phyloP scores from a whole-genome alignment of 1,140 invertebrate genomes.

The Telenomus remus region DNA sequence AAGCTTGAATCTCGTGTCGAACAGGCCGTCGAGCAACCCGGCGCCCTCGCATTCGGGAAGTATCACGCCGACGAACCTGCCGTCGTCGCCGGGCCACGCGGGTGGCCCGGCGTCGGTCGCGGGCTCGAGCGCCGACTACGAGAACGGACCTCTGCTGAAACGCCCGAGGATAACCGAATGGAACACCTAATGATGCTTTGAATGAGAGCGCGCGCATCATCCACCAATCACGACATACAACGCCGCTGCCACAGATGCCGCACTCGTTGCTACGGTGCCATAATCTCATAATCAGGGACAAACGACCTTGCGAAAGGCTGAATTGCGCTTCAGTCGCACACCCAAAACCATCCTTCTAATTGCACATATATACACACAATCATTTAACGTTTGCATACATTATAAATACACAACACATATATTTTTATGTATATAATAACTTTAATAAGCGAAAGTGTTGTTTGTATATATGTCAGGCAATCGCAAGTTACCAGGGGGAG shows the following conservation, averaged over 20 bases:
- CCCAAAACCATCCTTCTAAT: conserved; percentile 5
- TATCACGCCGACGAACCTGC: conserved; percentile 85
- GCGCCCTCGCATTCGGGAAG: conserved; percentile 78
- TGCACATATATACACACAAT: conserved; percentile 10
- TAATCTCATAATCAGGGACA: conserved; percentile 35
- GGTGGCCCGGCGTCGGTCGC: conserved; percentile 65
- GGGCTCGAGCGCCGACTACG: conserved; percentile 81
- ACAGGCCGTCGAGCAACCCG: conserved; percentile 71
- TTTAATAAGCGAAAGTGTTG: conserved; percentile 68
- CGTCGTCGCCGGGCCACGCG: conserved; percentile 78
- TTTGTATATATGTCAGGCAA: conserved; percentile 74
- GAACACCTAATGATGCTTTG: conserved; percentile 82
- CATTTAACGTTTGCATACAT: conserved; percentile 51
- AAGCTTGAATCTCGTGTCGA: conserved; percentile 76
- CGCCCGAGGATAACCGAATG: conserved; percentile 88
- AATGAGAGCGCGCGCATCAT: conserved; percentile 24
- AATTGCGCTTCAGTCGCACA: conserved; percentile 2
- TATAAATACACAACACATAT: conserved; percentile 64
- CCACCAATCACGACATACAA: conserved; percentile 31
- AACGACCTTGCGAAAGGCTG: conserved; percentile 28
- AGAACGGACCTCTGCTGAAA: conserved; percentile 87
- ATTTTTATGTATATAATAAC: conserved; percentile 71
- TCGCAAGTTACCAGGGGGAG: conserved; percentile 28
- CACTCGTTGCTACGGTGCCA: conserved; percentile 56
- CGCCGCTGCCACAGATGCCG: conserved; percentile 53